phyloP scores from a whole-genome alignment of 2,888 invertebrate genomes.

The Rhagium mordax region DNA sequence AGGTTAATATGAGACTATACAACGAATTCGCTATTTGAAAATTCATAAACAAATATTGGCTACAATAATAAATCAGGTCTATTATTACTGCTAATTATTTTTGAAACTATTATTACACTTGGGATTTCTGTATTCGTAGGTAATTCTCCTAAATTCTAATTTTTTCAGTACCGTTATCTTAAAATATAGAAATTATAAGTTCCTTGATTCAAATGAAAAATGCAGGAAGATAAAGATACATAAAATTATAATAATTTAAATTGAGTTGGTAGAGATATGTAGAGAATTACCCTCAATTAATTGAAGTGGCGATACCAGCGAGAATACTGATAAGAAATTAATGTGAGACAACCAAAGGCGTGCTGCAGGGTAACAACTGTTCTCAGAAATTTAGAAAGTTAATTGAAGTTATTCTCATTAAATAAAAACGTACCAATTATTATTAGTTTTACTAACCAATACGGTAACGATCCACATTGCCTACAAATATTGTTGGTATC shows the following conservation, averaged over 20 bases:
- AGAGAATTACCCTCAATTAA: slow-evolving; percentile 28
- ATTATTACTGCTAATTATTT: too few species aligned
- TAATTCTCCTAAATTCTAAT: background rate
- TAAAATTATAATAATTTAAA: slow-evolving; percentile 37
- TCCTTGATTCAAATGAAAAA: background rate
- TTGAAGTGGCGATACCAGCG: slow-evolving; percentile 24
- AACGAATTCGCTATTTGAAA: too few species aligned
- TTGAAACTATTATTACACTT: background rate
- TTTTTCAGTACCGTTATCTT: background rate
- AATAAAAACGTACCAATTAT: too few species aligned
- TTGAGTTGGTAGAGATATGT: slow-evolving; percentile 25
- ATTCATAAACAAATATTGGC: too few species aligned
- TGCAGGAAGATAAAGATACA: slow-evolving; percentile 28
- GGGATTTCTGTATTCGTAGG: background rate
- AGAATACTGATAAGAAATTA: slow-evolving; percentile 19
- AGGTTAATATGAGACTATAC: too few species aligned
- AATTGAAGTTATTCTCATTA: too few species aligned
- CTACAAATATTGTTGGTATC: too few species aligned
- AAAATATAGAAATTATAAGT: slow-evolving; percentile 23
- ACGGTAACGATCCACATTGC: too few species aligned
- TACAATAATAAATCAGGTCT: too few species aligned
- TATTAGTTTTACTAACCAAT: too few species aligned
- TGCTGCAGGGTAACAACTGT: background rate
- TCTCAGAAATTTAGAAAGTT: too few species aligned
- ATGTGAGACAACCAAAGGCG: slow-evolving; percentile 3